Evolutionary conservation across 2,113 vertebrate genomes (phyloP), one percentile per base, ranked within the genome.

Genomic region (Hypocryptadius cinnamomeus): DNA sequence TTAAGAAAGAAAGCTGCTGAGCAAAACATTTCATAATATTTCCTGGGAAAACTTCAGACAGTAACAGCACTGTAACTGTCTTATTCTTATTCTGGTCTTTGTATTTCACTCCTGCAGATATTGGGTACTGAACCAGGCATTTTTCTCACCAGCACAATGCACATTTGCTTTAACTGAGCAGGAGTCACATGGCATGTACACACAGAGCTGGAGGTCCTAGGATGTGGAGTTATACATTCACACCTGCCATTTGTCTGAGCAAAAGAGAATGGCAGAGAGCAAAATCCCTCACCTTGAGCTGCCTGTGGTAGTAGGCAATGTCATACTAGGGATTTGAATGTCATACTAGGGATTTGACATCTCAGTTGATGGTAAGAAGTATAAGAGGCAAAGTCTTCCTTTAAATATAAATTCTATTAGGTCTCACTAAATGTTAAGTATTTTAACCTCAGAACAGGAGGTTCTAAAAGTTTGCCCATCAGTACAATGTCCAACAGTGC

Each of bases 211-310:
- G 6, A 63, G 39, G 66, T 6, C 57, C 57, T 25, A 3, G 25
- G 21, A 21, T 24, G 44, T 6, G 50, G 31, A 65, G 39, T 25
- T 60, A 5, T 0, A 9, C 4, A 19, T 13, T 14, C n/a, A 4
- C 10, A 51, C 30, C 37, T 79, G 60, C 77, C 63, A 13, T 53
- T 68, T 53, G n/a, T 31, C 37, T 35, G 39, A 21, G 39, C 1
- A 4, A 24, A 37, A 61, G 50, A 27, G 50, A 56, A 57, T 0
- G 5, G 79, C 40, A 87, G 44, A 65, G 64, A 53, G 66, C 48
- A 81, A 51, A 85, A 39, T 24, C 63, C 30, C 65, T 64, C 61
- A 18, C 4, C 68, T 5, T 25, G 68, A 47, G 82, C 68, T 85
- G 82, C 74, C 70, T 57, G 30, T 20, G 70, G 13, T 27, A 6